phyloP scores from a whole-genome alignment of 2,888 invertebrate species.

The Antitype chi region DNA sequence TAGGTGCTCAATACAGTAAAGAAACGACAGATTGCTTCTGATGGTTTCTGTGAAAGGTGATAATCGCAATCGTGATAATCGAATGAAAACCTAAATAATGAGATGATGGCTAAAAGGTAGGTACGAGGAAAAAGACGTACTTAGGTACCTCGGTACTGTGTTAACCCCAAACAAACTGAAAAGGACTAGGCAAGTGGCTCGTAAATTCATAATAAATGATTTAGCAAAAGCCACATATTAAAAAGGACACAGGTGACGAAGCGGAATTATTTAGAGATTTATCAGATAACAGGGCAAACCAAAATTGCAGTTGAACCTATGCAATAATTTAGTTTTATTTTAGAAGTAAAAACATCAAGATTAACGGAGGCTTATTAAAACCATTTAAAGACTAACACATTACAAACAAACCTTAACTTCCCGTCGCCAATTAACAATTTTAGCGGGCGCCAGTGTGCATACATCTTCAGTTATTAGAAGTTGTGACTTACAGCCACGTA shows the following conservation, averaged over 20 bases:
- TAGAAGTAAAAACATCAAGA: not conserved
- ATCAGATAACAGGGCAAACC: not conserved
- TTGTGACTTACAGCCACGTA: conserved; percentile 56
- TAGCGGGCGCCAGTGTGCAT: conserved; percentile 18
- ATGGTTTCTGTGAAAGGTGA: not conserved
- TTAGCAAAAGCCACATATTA: not conserved
- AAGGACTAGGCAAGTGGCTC: too few species aligned
- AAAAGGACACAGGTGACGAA: not conserved
- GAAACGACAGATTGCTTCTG: not conserved
- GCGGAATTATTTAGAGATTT: not conserved
- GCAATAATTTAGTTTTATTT: not conserved
- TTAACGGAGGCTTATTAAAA: not conserved
- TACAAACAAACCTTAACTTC: conserved; percentile 2
- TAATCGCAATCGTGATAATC: not conserved
- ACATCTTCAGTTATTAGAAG: conserved; percentile 49
- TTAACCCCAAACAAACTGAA: too few species aligned
- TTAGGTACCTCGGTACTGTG: too few species aligned
- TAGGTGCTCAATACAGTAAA: too few species aligned
- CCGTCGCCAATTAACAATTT: not conserved
- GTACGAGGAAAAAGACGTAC: not conserved
- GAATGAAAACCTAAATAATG: not conserved
- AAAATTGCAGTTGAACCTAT: too few species aligned
- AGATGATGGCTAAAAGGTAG: not conserved
- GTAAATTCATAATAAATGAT: not conserved
- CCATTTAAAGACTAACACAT: conserved; percentile 3